These are phyloP conservation scores for Dasypolia templi DNA, from an alignment of 2,888 invertebrate species.

Conservation along the genomic window DNA sequence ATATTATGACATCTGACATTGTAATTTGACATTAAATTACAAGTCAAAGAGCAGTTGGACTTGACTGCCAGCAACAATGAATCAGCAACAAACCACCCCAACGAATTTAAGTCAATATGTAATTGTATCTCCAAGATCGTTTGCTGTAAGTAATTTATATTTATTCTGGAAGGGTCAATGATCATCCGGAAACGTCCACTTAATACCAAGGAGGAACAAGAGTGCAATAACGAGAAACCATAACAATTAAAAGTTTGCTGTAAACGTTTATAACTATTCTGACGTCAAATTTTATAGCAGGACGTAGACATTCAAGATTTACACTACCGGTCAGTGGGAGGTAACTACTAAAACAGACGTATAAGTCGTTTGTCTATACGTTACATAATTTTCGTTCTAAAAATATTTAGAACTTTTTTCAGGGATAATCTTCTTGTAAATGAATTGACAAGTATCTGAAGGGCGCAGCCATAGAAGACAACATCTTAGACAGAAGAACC, in stretches of 20 bases:
- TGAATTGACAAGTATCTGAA: background rate
- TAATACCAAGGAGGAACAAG: conserved; percentile 10
- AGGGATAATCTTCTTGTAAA: background rate
- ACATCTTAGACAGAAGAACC: too few species aligned
- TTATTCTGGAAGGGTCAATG: background rate
- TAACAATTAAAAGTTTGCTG: conserved; percentile 40
- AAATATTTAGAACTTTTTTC: too few species aligned
- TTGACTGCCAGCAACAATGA: background rate
- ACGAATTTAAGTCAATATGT: background rate
- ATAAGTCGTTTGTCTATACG: conserved; percentile 1
- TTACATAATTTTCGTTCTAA: background rate
- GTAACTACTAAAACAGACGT: background rate
- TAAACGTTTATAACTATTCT: conserved; percentile 32
- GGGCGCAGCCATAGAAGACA: too few species aligned
- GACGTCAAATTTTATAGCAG: conserved; percentile 24
- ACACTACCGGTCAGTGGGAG: too few species aligned
- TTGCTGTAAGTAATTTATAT: background rate
- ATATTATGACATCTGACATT: background rate
- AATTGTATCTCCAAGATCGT: background rate
- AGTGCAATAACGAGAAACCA: conserved; percentile 24
- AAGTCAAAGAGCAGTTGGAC: background rate
- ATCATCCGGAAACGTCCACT: conserved; percentile 1
- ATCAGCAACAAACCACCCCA: background rate
- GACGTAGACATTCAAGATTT: background rate
- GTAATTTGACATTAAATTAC: background rate